phyloP scores from a whole-genome alignment of 2,888 invertebrate species.

The Stenotaenia linearis region DNA sequence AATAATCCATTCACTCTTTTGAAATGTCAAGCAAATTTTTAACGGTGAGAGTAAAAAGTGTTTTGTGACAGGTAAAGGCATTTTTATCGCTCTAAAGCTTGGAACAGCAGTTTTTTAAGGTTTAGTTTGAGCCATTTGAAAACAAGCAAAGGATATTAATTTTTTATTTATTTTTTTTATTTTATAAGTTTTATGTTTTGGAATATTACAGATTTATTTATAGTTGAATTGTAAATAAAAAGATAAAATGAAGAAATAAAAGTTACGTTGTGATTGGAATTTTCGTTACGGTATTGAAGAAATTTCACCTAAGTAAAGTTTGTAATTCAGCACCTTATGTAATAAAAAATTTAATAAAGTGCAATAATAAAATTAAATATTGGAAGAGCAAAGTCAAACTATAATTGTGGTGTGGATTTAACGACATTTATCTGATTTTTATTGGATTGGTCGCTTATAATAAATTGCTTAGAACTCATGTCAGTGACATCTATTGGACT shows the following conservation, averaged over 20 bases:
- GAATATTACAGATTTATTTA: neutral
- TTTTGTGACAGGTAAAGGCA: constrained; percentile 26
- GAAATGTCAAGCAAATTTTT: constrained; percentile 19
- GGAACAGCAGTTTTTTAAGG: neutral
- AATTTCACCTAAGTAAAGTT: neutral
- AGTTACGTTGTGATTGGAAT: neutral
- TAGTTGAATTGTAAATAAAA: neutral
- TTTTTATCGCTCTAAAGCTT: constrained; percentile 10
- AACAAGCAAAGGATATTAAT: neutral
- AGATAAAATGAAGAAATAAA: neutral
- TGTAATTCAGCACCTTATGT: neutral
- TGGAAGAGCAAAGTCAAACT: neutral
- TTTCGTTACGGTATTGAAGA: neutral
- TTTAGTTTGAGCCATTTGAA: neutral
- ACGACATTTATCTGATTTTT: neutral
- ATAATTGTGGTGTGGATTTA: neutral
- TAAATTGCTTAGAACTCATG: neutral
- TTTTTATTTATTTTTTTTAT: neutral
- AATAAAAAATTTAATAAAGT: neutral
- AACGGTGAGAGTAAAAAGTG: constrained; percentile 28
- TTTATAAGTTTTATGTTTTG: neutral
- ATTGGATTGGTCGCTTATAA: neutral
- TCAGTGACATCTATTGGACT: constrained; percentile 1
- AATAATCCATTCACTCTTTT: constrained; percentile 26
- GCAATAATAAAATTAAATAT: neutral